Base-by-base conservation (phyloP, 1,140 invertebrate genomes). In the Babylonia areolata region DNA sequence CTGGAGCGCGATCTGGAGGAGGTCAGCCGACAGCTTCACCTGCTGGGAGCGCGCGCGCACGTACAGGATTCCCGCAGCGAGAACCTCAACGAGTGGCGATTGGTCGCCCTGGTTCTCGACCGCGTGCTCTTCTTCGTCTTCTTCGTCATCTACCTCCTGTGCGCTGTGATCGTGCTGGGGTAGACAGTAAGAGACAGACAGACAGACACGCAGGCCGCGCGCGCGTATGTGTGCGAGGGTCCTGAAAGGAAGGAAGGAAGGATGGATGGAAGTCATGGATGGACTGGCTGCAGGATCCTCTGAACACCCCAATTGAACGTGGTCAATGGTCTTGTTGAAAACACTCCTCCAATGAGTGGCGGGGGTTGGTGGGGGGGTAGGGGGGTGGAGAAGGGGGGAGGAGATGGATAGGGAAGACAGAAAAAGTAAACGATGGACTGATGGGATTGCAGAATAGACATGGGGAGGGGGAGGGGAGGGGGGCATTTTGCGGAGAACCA, bases 51-150 rank as follows among this genome's bases (percentile, higher is more conserved):
- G 35, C 85, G 90, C 28, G 85, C 81, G 23, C 87, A 87, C 79
- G 78, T 87, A 54, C 73, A 88, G 64, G 89, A 90, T 40, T 87
- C 88, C 12, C 86, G 89, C 54, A 83, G 88, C 15, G 91, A 92
- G 71, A 85, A 89, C 15, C 46, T 87, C 12, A 88, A 88, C 79
- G 92, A 93, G 85, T 93, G 92, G 92, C 90, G 91, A n/a, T 89
- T 91, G 81, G 91, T 93, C 37, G 92, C 92, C 3, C 82, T 93
- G 1, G 91, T 93, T 9, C 78, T 92, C 3, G 91, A 92, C 78
- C 84, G 91, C 69, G 54, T 92, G 40, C 69, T 91, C 73, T 91
- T 89, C 81, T 90, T 91, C 64, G 40, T 91, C 15, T 92, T 91
- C 84, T 37, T 89, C 28, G 39, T 91, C 39, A 88, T 90, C 75